phyloP scores from a whole-genome alignment of 1,140 invertebrate genomes.

The Cardiocondyla obscurior region DNA sequence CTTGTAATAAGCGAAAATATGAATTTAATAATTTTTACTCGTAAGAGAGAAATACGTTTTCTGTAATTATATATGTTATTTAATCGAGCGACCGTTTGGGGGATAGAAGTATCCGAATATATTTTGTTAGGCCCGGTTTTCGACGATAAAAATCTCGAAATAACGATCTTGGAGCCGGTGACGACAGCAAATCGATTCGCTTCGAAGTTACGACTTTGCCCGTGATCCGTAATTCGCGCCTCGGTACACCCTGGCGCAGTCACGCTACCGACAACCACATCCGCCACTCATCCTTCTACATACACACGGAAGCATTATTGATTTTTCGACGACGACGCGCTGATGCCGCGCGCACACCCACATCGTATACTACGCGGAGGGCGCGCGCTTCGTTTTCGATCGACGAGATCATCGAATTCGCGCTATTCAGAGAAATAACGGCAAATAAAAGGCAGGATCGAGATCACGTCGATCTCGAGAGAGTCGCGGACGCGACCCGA shows the following conservation, averaged over 20 bases:
- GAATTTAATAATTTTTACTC: not conserved
- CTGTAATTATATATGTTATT: too few species aligned
- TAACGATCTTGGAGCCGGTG: too few species aligned
- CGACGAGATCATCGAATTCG: slow-evolving; percentile 69
- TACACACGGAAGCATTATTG: slow-evolving; percentile 71
- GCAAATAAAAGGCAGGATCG: not conserved
- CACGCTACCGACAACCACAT: not conserved
- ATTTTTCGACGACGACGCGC: slow-evolving; percentile 75
- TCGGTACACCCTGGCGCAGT: not conserved
- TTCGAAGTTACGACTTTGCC: too few species aligned
- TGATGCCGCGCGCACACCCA: slow-evolving; percentile 71
- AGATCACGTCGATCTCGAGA: not conserved
- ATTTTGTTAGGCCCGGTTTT: too few species aligned
- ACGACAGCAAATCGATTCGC: too few species aligned
- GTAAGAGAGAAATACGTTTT: too few species aligned
- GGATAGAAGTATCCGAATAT: too few species aligned
- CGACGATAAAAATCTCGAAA: too few species aligned
- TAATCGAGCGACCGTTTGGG: not conserved
- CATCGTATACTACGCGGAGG: slow-evolving; percentile 58
- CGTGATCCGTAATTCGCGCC: not conserved
- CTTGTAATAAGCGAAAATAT: not conserved
- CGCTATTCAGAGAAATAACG: slow-evolving; percentile 1
- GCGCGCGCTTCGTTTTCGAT: slow-evolving; percentile 73
- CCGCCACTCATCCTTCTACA: slow-evolving; percentile 55
- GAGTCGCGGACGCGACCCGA: not conserved